These are phyloP conservation scores for Osmerus mordax DNA, from an alignment of 2,113 vertebrate species.

Conservation along the genomic window DNA sequence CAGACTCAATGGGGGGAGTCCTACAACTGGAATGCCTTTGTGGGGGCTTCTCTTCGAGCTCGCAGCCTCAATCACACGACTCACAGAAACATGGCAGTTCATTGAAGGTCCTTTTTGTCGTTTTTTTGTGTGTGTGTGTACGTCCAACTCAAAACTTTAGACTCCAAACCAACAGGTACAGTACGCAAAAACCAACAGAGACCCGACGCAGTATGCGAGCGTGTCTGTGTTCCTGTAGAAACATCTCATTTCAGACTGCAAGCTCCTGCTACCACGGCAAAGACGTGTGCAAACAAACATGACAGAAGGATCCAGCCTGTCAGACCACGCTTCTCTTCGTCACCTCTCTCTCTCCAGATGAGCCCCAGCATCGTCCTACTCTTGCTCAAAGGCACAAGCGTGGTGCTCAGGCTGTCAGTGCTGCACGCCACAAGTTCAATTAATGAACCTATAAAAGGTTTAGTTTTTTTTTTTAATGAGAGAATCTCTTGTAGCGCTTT, in stretches of 20 bases:
- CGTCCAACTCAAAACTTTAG: constrained; percentile 23
- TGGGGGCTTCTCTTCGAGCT: constrained; percentile 38
- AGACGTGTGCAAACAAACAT: constrained; percentile 21
- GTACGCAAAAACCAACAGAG: constrained; percentile 4
- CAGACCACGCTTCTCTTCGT: constrained; percentile 21
- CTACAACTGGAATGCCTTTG: constrained; percentile 56
- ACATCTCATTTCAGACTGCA: not conserved
- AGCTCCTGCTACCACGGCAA: constrained; percentile 10
- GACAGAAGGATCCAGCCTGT: constrained; percentile 8
- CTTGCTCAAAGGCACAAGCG: constrained; percentile 54
- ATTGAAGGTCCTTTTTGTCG: constrained; percentile 3
- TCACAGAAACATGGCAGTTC: constrained; percentile 22
- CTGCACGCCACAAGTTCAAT: constrained; percentile 71
- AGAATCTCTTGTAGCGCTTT: constrained; percentile 71
- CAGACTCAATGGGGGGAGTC: constrained; percentile 56
- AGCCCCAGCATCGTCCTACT: constrained; percentile 44
- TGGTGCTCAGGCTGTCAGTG: constrained; percentile 56
- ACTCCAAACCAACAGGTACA: constrained; percentile 38
- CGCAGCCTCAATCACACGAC: constrained; percentile 34
- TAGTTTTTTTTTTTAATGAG: constrained; percentile 62
- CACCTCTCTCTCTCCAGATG: constrained; percentile 34
- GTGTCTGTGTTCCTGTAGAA: constrained; percentile 10
- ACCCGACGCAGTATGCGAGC: not conserved
- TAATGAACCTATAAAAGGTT: constrained; percentile 75
- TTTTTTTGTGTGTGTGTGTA: not conserved